Conservation (phyloP, 37 sponge, comb jelly and placozoan species). For the Chondrosia reniformis region DNA sequence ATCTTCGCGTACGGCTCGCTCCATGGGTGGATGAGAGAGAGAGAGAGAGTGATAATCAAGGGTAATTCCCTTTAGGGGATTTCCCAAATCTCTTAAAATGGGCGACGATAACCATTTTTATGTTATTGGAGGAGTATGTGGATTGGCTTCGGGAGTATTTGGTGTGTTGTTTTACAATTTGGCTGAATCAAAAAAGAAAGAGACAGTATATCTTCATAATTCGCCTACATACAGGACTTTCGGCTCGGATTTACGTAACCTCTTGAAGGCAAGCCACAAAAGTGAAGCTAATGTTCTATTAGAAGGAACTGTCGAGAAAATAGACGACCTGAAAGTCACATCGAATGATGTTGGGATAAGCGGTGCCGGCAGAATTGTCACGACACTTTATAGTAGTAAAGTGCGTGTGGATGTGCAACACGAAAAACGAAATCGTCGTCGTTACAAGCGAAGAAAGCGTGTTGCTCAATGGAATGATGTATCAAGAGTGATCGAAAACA, state of each 20-base stretch:
- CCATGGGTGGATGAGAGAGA: no score
- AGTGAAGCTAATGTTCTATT: constrained; percentile 41
- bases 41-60: no score
- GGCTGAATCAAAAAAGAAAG: background rate
- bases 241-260: constrained; percentile 9
- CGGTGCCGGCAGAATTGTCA: constrained; percentile 62
- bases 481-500: constrained; percentile 41
- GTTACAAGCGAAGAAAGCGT: no score
- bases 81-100: constrained; percentile 4
- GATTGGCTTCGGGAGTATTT: constrained; percentile 24
- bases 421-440: no score
- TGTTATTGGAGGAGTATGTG: background rate
- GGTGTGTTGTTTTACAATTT: constrained; percentile 45
- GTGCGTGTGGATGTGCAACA: background rate
- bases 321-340: constrained; percentile 9
- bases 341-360: constrained; percentile 56
- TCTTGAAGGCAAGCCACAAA: constrained; percentile 14
- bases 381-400: constrained; percentile 26
- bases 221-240: constrained; percentile 44
- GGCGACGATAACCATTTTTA: background rate
- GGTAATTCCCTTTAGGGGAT: no score
- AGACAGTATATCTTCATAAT: constrained; percentile 43
- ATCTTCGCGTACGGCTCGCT: no score
- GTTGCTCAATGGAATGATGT: constrained; percentile 58
- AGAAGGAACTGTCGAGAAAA: constrained; percentile 43